A percentile compares a stretch with the other conserved stretches of the same genome.
Conservation (phyloP, 2,888 invertebrate genomes). For the Chloroclystis v-ata region DNA sequence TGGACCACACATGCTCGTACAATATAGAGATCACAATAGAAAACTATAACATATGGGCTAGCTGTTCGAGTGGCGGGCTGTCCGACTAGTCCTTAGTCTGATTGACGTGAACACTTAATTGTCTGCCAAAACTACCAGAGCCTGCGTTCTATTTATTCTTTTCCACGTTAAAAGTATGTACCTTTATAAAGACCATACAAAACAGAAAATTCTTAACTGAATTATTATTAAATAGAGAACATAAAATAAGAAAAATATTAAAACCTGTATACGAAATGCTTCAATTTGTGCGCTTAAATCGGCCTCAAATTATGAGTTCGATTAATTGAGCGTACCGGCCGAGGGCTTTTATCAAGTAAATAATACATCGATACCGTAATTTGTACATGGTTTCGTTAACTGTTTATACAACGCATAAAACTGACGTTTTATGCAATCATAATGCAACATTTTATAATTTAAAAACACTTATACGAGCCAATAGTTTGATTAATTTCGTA, state of each 20-base stretch:
- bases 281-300: conserved; percentile 29
- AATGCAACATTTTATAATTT: neutral
- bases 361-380: conserved; percentile 28
- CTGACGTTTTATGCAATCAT: neutral
- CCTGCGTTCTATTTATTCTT: neutral
- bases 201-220: too few relatives aligned
- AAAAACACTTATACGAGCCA: neutral
- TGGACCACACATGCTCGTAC: conserved; percentile 69
- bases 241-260: too few relatives aligned
- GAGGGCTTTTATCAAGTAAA: conserved; percentile 30
- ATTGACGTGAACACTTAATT: conserved; percentile 51
- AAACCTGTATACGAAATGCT: neutral
- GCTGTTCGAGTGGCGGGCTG: conserved; percentile 56
- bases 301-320: conserved; percentile 25
- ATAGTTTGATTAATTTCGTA: neutral
- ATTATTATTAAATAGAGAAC: too few relatives aligned
- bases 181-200: too few relatives aligned
- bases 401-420: conserved; percentile 26
- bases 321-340: conserved; percentile 27
- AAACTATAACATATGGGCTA: conserved; percentile 69
- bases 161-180: neutral
- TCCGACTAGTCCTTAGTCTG: conserved; percentile 58
- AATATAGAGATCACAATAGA: conserved; percentile 69
- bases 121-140: conserved; percentile 41
- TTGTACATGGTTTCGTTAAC: conserved; percentile 24